Base-by-base conservation (phyloP, 2,797 vertebrate genomes). In the Tokudaia muenninki region DNA sequence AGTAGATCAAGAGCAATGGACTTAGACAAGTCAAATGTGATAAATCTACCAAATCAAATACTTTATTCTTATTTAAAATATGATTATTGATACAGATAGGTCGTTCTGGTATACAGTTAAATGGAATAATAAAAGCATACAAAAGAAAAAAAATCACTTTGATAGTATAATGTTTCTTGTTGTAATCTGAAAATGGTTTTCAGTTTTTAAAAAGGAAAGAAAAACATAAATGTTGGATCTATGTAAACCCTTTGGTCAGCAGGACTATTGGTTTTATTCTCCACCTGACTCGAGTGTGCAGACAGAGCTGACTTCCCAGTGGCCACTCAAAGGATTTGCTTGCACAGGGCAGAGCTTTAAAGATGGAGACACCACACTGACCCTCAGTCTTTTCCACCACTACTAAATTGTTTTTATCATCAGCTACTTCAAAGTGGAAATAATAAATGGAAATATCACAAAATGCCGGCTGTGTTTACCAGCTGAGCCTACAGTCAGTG, bases 151-250 rank as follows among this genome's bases (percentile, higher is more conserved):
- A 63, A 94, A 57, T 57, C 1, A 14, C 79, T 91, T 96, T 70
- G 78, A 29, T 89, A 75, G 84, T 21, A 82, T 95, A 86, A 79
- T 10, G 1, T 90, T 94, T 7, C 55, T 0, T 67, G 6, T 77
- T 63, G 14, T 19, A 79, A 77, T 95, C 41, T 77, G 47, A 89
- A 95, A 92, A 77, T 63, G n/a, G 57, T 75, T 79, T 96, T 90
- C 5, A 19, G 16, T 44, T 93, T 94, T 79, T 44, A 34, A 37
- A 57, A 97, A 80, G 29, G n/a, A 72, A 89, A 82, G 29, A 63
- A 74, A 95, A 88, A 72, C 41, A 44, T 50, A 92, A 83, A 75
- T 67, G 31, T 67, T 31, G 41, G 74, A 84, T 31, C 34, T 8
- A 14, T 4, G 16, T 17, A 90, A 70, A 59, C 0, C 8, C 19